A percentile compares a stretch with the other conserved stretches of the same genome.
Evolutionary conservation across 2,797 vertebrate genomes (phyloP).

Genomic region (Discoglossus pictus): DNA sequence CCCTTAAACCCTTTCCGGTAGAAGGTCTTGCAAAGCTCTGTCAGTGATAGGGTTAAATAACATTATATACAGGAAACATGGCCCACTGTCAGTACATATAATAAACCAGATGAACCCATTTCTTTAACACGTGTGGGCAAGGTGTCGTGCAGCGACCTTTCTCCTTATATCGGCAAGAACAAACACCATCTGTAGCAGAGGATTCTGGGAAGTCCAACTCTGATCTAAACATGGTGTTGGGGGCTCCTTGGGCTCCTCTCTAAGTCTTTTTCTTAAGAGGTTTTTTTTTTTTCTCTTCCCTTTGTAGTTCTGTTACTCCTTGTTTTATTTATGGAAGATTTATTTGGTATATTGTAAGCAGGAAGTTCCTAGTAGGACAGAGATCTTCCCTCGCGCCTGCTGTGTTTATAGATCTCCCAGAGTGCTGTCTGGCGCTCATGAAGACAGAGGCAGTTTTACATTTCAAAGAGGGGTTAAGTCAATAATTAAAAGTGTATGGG

Average conservation of each 20-base stretch:
- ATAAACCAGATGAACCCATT: constrained; percentile 8
- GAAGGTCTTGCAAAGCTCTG: too few species aligned
- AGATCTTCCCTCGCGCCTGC: background rate
- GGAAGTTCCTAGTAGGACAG: constrained; percentile 1
- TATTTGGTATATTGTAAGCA: background rate
- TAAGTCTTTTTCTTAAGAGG: background rate
- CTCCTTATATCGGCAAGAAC: background rate
- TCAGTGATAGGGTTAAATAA: too few species aligned
- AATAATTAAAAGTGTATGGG: too few species aligned
- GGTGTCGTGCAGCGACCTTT: background rate
- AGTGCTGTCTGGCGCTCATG: background rate
- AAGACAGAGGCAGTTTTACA: too few species aligned
- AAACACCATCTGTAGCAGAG: constrained; percentile 1
- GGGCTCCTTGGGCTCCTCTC: background rate
- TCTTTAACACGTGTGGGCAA: constrained; percentile 4
- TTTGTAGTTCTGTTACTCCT: constrained; percentile 8
- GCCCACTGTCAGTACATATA: constrained; percentile 7
- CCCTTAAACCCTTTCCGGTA: too few species aligned
- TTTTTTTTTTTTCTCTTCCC: background rate
- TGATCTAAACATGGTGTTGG: background rate
- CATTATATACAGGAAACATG: background rate
- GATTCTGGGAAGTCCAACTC: constrained; percentile 18
- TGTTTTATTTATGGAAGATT: constrained; percentile 11
- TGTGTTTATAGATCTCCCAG: constrained; percentile 15
- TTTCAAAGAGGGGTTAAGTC: too few species aligned